These are phyloP conservation scores for Loxodonta africana DNA, from an alignment of 2,113 vertebrate species.

Conservation along the genomic window DNA sequence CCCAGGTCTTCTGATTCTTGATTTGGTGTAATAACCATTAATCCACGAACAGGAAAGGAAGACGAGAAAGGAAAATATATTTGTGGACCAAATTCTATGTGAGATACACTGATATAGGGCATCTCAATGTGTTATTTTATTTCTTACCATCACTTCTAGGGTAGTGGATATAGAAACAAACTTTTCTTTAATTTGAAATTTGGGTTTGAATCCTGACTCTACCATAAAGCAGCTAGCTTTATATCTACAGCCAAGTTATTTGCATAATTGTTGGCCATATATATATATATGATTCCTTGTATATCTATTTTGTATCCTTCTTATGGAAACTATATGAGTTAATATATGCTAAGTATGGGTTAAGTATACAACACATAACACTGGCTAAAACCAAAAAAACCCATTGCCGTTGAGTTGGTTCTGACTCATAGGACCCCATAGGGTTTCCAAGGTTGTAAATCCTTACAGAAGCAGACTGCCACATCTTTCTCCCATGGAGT, in stretches of 20 bases:
- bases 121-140: not conserved
- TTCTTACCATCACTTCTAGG: not conserved
- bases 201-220: not conserved
- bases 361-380: not conserved
- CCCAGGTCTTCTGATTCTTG: not conserved
- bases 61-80: not conserved
- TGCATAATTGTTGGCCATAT: constrained; percentile 1
- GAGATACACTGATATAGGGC: not conserved
- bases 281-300: not conserved
- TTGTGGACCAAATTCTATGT: not conserved
- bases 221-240: not conserved
- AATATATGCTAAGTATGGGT: not conserved
- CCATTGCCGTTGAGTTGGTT: no score
- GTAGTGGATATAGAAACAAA: not conserved
- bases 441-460: no score
- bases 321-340: constrained; percentile 5
- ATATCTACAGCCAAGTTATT: not conserved
- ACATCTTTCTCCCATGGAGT: no score
- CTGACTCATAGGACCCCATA: no score
- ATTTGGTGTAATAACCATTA: not conserved
- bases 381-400: not conserved
- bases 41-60: not conserved
- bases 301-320: not conserved
- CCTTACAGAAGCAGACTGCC: no score
- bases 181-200: not conserved